Evolutionary conservation across 2,113 vertebrate species (phyloP).

Genomic region (Felis catus): DNA sequence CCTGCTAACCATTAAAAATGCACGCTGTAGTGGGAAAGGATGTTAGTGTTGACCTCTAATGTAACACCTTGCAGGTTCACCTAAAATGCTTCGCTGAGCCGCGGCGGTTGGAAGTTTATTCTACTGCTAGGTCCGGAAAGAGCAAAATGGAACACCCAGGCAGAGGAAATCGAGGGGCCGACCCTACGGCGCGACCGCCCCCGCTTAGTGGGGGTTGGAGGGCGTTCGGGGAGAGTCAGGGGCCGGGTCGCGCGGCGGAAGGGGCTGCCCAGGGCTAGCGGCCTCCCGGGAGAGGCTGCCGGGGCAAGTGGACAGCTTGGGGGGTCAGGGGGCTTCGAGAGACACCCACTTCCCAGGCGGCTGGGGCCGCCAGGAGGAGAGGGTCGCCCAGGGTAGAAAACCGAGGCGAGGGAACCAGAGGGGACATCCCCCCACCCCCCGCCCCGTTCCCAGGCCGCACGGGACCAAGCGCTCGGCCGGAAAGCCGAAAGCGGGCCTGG

Average conservation of each 20-base stretch:
- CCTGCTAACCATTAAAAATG: background rate
- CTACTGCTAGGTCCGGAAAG: background rate
- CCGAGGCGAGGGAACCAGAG: background rate
- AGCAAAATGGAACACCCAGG: background rate
- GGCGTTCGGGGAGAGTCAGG: background rate
- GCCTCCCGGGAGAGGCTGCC: background rate
- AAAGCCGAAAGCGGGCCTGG: background rate
- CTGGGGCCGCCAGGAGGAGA: background rate
- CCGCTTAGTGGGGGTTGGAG: fast-evolving
- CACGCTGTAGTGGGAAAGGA: background rate
- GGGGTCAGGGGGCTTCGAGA: background rate
- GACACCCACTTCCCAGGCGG: background rate
- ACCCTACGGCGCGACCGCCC: background rate
- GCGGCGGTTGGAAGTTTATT: background rate
- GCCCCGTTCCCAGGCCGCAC: background rate
- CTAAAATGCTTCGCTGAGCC: background rate
- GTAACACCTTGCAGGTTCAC: background rate
- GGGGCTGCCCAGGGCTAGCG: background rate
- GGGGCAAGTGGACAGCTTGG: background rate
- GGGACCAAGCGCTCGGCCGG: fast-evolving
- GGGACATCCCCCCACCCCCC: background rate
- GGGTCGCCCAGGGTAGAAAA: background rate
- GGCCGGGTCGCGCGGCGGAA: background rate
- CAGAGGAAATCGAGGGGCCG: background rate
- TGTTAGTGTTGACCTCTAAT: fast-evolving